Base-by-base conservation (phyloP, 2,888 invertebrate species). In the Protophormia terraenovae region DNA sequence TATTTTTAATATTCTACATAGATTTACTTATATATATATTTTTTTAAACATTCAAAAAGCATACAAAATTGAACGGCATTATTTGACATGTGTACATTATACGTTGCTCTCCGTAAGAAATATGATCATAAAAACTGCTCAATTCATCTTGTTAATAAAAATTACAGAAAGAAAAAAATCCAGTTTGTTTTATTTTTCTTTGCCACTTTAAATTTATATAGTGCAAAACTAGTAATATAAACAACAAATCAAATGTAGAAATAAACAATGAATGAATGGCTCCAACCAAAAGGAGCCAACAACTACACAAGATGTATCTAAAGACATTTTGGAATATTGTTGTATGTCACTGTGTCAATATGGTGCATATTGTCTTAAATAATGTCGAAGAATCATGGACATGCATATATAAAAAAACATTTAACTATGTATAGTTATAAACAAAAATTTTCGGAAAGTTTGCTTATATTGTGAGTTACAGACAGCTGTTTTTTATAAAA, bases 321-420 rank as follows among this genome's bases (percentile, higher is more conserved):
- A 53, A 53, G 41, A 14, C 53, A 45, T 16, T 64, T 71, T 29
- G n/a, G 53, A 29, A 19, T 41, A 62, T 19, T n/a, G 64, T 66
- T 53, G 24, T 73, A 22, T 69, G 69, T 55, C 53, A 76, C 62
- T 53, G 62, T 82, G 69, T 76, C 75, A 82, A 45, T 45, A 29
- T 5, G 12, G 14, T 50, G 6, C 38, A 41, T 32, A 5, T 45
- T 14, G 45, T 10, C 22, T 62, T 22, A 41, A 41, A 47, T 19
- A 22, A 14, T 32, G 3, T 32, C n/a, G 47, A 8, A 7, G 8
- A 47, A 19, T 19, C 7, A 47, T 47, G 14, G 4, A n/a, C n/a
- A n/a, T n/a, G n/a, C n/a, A n/a, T 41, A 27, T 8, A 14, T 38
- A 24, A 27, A 27, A 45, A 45, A 4, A 19, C 12, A n/a, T n/a